Conservation (phyloP, 2,113 vertebrate species). For the Muscicapa adusta region DNA sequence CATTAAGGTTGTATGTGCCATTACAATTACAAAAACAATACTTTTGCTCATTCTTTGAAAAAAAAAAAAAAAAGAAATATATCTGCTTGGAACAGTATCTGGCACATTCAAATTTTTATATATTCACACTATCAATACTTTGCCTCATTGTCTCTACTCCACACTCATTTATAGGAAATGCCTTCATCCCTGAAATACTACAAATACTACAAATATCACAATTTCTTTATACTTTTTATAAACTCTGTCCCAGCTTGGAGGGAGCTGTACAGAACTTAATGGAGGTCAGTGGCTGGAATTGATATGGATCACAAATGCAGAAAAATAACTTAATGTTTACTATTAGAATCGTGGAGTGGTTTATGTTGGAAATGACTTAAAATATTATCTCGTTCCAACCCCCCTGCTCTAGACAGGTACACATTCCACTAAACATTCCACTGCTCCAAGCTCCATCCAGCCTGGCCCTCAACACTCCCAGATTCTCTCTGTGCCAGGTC, state of each 20-base stretch:
- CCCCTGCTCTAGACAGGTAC: neutral
- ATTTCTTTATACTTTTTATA: neutral
- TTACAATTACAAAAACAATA: neutral
- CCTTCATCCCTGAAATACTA: neutral
- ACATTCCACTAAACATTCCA: neutral
- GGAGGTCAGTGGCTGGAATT: neutral
- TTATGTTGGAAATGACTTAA: neutral
- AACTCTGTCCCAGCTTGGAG: neutral
- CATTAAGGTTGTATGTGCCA: slow-evolving; percentile 1
- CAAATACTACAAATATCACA: neutral
- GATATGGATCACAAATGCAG: neutral
- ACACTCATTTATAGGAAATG: neutral
- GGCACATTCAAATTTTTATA: neutral
- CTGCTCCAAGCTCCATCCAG: neutral
- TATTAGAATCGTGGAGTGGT: neutral
- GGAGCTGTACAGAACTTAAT: neutral
- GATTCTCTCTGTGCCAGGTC: neutral
- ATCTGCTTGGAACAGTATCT: neutral
- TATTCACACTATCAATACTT: neutral
- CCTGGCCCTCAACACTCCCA: neutral
- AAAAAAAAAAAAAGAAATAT: neutral
- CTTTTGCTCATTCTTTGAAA: neutral
- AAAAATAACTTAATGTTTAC: neutral
- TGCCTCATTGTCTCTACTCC: neutral
- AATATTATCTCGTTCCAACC: accelerated